Percentiles rank a stretch among this genome's conserved stretches.
These are phyloP conservation scores for Carduelis carduelis DNA, from an alignment of 2,797 vertebrate species.

Conservation along the genomic window DNA sequence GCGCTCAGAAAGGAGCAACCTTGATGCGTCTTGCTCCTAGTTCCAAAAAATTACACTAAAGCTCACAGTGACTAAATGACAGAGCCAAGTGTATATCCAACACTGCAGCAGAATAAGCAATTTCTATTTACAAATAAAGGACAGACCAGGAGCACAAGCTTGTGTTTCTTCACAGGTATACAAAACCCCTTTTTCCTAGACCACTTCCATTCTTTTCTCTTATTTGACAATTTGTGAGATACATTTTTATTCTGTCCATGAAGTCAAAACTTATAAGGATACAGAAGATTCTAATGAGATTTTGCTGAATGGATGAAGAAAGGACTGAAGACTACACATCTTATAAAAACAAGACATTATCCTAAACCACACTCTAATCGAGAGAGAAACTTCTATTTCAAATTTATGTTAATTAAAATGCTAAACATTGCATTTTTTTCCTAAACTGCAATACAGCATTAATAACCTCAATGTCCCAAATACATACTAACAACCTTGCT, in stretches of 20 bases:
- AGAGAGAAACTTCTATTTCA: neutral
- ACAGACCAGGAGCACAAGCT: neutral
- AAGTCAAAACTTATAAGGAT: neutral
- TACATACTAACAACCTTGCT: neutral
- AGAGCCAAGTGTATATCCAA: neutral
- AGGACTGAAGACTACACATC: neutral
- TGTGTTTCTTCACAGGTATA: neutral
- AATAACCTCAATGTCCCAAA: neutral
- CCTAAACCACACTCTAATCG: neutral
- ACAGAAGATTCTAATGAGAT: neutral
- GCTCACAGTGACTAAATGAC: neutral
- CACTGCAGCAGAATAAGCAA: neutral
- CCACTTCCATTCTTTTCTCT: neutral
- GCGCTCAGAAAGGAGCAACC: neutral
- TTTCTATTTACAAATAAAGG: neutral
- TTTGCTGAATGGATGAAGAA: neutral
- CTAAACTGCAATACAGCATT: neutral
- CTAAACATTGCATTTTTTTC: neutral
- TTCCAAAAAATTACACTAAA: neutral
- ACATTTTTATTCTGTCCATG: neutral
- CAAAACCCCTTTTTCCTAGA: neutral
- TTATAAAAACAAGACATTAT: neutral
- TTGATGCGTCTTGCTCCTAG: neutral
- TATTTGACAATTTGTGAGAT: neutral
- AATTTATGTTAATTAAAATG: neutral